phyloP scores from a whole-genome alignment of 2,888 invertebrate genomes.

The Pyrrhosoma nymphula region DNA sequence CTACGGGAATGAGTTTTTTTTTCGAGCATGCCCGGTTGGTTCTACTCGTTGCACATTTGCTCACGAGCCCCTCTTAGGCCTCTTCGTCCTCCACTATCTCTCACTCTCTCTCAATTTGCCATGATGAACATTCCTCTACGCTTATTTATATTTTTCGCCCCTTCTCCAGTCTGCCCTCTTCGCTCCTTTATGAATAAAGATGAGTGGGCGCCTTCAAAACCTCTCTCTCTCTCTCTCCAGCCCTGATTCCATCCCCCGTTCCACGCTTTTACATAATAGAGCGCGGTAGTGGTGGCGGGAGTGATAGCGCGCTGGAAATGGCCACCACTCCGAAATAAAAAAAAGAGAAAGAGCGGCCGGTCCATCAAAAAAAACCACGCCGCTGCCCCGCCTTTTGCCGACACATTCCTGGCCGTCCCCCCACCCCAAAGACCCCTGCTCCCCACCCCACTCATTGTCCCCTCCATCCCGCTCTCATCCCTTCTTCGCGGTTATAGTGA shows the following conservation, averaged over 20 bases:
- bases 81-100: background rate
- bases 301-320: background rate
- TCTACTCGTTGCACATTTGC: background rate
- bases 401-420: background rate
- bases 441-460: background rate
- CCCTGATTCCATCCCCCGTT: constrained; percentile 26
- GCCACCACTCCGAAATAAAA: constrained; percentile 16
- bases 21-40: background rate
- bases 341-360: background rate
- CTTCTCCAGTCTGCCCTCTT: background rate
- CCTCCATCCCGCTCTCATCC: background rate
- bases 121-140: constrained; percentile 1
- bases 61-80: background rate
- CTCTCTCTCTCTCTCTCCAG: background rate
- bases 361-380: background rate
- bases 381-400: background rate
- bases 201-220: constrained; percentile 12
- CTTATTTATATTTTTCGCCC: constrained; percentile 25
- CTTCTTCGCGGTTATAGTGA: background rate
- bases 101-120: background rate
- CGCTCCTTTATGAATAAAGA: constrained; percentile 57
- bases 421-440: background rate
- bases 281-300: background rate
- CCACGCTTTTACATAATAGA: constrained; percentile 53
- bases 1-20: too few relatives aligned